Evolutionary conservation across 2,888 invertebrate genomes (phyloP).

Genomic region (Nycteola revayana): DNA sequence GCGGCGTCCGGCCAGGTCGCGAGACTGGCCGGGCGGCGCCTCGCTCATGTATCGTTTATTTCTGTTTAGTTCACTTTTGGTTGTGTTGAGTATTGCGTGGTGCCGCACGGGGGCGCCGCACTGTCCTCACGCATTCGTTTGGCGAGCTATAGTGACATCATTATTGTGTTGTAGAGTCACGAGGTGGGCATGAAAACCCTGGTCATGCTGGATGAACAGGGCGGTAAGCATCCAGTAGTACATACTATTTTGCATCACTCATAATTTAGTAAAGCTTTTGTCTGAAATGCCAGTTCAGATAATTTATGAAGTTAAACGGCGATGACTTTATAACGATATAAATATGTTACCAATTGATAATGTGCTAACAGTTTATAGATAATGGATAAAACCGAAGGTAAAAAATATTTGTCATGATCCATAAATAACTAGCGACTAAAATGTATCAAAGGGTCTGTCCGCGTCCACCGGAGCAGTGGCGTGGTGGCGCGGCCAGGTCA

Average conservation of each 20-base stretch:
- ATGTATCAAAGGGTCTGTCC: conserved; percentile 54
- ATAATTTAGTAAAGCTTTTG: conserved; percentile 77
- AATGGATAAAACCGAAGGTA: conserved; percentile 72
- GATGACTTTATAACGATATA: conserved; percentile 56
- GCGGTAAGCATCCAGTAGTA: conserved; percentile 94
- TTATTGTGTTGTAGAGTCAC: conserved; percentile 96
- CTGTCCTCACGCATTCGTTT: conserved; percentile 65
- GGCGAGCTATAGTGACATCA: conserved; percentile 83
- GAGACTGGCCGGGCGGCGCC: conserved; percentile 15
- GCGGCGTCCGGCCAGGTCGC: conserved; percentile 36
- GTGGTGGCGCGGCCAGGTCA: conserved; percentile 35
- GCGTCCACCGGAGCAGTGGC: conserved; percentile 29
- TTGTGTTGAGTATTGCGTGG: conserved; percentile 63
- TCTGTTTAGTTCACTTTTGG: conserved; percentile 72
- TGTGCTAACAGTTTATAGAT: conserved; percentile 70
- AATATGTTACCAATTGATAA: conserved; percentile 57
- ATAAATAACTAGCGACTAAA: conserved; percentile 62
- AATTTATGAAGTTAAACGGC: conserved; percentile 69
- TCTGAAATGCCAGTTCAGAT: conserved; percentile 76
- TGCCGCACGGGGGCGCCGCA: conserved; percentile 45
- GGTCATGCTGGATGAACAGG: conserved; percentile 99
- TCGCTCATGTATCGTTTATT: conserved; percentile 61
- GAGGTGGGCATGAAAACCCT: conserved; percentile 99
- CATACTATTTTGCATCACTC: conserved; percentile 75
- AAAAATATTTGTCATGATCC: conserved; percentile 65